Conservation (phyloP, 2,113 vertebrate genomes). For the Microtus oregoni region DNA sequence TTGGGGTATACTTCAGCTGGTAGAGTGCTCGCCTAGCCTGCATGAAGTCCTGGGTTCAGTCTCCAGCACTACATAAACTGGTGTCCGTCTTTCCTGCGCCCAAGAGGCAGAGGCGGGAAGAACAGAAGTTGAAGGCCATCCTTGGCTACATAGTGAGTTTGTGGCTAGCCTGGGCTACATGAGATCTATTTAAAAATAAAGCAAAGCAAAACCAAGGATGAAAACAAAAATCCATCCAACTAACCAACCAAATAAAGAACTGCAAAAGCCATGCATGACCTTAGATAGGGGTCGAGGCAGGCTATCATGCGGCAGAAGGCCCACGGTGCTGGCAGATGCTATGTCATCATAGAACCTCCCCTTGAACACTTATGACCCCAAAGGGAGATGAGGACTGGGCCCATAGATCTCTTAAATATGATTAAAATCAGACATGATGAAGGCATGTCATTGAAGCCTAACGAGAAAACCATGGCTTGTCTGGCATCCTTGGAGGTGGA, state of each 20-base stretch:
- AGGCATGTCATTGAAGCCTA: neutral
- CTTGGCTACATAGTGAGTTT: neutral
- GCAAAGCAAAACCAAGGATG: neutral
- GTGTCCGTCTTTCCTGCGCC: neutral
- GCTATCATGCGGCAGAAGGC: neutral
- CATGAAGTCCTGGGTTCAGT: neutral
- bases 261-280: neutral
- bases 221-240: neutral
- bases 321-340: neutral
- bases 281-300: neutral
- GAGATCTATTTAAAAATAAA: neutral
- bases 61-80: neutral
- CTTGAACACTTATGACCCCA: neutral
- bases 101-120: neutral
- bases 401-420: neutral
- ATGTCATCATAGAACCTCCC: neutral
- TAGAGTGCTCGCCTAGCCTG: neutral
- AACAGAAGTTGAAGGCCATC: neutral
- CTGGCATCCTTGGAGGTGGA: neutral
- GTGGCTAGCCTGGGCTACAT: neutral
- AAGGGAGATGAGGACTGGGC: neutral
- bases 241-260: neutral
- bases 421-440: neutral
- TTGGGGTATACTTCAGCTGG: neutral
- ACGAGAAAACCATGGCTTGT: neutral